Base-by-base conservation (phyloP, 2,797 vertebrate species). In the Alcedo quadribrachys region DNA sequence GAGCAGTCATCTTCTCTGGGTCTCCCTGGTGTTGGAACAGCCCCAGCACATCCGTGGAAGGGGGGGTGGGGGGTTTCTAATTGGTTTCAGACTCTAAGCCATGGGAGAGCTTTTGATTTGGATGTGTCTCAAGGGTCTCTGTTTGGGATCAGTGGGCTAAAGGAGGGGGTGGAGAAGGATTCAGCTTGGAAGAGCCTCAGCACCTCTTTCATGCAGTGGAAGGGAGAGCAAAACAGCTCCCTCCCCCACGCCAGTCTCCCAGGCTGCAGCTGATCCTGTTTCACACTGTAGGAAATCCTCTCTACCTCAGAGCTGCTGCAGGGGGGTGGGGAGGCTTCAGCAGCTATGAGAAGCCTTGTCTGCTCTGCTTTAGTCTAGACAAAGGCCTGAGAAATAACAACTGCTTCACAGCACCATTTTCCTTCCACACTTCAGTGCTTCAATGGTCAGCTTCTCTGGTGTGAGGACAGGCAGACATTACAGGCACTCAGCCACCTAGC, bases 211-310 rank as follows among this genome's bases (percentile, higher is more conserved):
- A 92, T 35, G 74, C 28, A 0, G 12, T 68, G 85, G 83, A 69
- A 76, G 40, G 66, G 54, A 76, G 63, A 83, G 82, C n/a, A 63
- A 17, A 79, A 3, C 51, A 65, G 35, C 79, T 95, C 85, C 85
- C 85, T 85, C 48, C 87, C 90, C 86, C 69, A 27, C 2, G 2
- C 35, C 76, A 12, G 79, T 8, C 43, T 62, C 16, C 40, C 42
- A 55, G 80, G 73, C 89, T 66, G 80, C 3, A 1, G 65, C 94
- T 92, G 95, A 92, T 88, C 70, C 74, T 75, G 75, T 90, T 92
- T 65, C 95, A 87, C 83, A 16, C 57, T 8, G 69, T 4, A 69
- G 85, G 91, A 90, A 96, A 96, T 65, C 81, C 93, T 94, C 61
- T 8, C 67, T 77, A 20, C 40, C 1, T 2, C 28, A 25, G 60